Base-by-base conservation (phyloP, 2,888 invertebrate genomes). In the Dimorphilus gyrociliatus region DNA sequence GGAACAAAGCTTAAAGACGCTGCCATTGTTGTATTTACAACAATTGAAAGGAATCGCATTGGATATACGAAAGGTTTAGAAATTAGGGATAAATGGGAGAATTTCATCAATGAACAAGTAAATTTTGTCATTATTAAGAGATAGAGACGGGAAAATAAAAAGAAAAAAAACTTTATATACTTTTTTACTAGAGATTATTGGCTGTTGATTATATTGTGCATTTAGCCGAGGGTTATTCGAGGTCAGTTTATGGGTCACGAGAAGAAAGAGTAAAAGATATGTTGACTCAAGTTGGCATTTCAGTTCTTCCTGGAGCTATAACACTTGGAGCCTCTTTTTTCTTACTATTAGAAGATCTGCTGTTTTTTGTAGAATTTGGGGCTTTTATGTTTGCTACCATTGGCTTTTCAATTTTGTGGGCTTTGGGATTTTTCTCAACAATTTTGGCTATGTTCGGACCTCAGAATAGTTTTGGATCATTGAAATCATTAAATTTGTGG, bases 121-220 rank as follows among this genome's bases (percentile, higher is more conserved):
- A 12, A 30, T 26, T 30, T 18, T 7, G n/a, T n/a, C n/a, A n/a
- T n/a, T n/a, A n/a, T n/a, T n/a, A n/a, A n/a, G n/a, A n/a, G n/a
- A n/a, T n/a, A n/a, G n/a, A n/a, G n/a, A n/a, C n/a, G n/a, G n/a
- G n/a, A n/a, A n/a, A n/a, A n/a, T n/a, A n/a, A n/a, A n/a, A n/a
- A n/a, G n/a, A n/a, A n/a, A n/a, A n/a, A n/a, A n/a, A n/a, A n/a
- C n/a, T n/a, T n/a, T n/a, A n/a, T n/a, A n/a, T n/a, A n/a, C n/a
- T n/a, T n/a, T n/a, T n/a, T n/a, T n/a, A n/a, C n/a, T n/a, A n/a
- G n/a, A n/a, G n/a, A n/a, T n/a, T n/a, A n/a, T 40, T 54, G 17
- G 41, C 54, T 7, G 50, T 54, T 19, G 54, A 54, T 37, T 53
- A 53, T 30, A 51, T 54, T 10, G 53, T 55, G 1, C 54, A 54